Base-by-base conservation (phyloP, 2,797 vertebrate species). In the Chaenodraco wilsoni region DNA sequence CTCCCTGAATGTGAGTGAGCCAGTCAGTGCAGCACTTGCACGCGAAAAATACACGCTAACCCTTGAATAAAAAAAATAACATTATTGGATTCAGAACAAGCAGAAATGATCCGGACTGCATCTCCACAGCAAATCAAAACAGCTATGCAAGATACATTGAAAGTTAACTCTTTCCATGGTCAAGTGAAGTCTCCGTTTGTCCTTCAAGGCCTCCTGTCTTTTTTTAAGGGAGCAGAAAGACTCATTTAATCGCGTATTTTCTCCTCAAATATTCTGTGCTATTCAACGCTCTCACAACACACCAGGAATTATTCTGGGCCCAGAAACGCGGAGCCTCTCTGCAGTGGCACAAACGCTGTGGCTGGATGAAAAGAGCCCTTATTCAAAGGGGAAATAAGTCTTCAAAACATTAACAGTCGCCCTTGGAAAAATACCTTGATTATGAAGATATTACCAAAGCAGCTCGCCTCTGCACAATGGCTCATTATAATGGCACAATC, bases 301-400 rank as follows among this genome's bases (percentile, higher is more conserved):
- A 94, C 94, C 86, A 70, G 89, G 93, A 96, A 96, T 96, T 97
- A 96, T 97, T 94, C 92, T 69, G 69, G 81, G 76, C 66, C 78
- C 76, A 85, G 91, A 78, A 70, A 69, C 59, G 90, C 76, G 66
- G 94, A 95, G 78, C 81, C 94, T 96, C 95, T 95, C 93, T 95
- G 85, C 76, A 65, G 87, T 81, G 86, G 91, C 92, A 92, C 95
- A 96, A 96, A 96, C 92, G 86, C 90, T 83, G 84, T 15, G 92
- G 89, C 90, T 89, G 91, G 77, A 84, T 91, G 92, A 95, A 96
- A 91, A 90, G 87, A 80, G 66, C 81, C 88, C 89, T 94, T 94
- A 92, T 94, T 93, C 82, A 87, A 91, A 65, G 79, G 89, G 89
- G 87, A 70, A 88, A 92, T 88, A 90, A 89, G 91, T 92, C 87